These are phyloP conservation scores for Selene dorsalis DNA, from an alignment of 2,797 vertebrate genomes.

Conservation along the genomic window DNA sequence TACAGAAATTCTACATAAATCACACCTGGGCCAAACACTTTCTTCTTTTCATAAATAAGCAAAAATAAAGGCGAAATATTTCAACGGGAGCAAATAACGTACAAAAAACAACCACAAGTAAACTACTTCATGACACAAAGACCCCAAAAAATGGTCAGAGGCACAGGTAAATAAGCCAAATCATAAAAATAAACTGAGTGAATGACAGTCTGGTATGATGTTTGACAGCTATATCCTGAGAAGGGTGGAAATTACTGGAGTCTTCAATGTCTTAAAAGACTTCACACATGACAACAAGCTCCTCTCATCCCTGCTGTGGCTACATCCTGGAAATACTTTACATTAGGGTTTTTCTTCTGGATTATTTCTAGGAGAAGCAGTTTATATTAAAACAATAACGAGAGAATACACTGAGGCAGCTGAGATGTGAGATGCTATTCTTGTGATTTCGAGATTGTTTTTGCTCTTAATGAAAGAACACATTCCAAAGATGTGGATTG, in stretches of 20 bases:
- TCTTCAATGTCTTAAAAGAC: conserved; percentile 58
- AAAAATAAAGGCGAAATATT: neutral
- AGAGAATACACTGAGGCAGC: conserved; percentile 29
- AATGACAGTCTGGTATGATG: conserved; percentile 44
- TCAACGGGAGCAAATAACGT: neutral
- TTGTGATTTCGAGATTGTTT: neutral
- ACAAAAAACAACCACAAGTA: neutral
- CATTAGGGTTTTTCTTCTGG: conserved; percentile 50
- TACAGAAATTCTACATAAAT: neutral
- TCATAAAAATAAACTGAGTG: conserved; percentile 31
- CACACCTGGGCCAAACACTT: neutral
- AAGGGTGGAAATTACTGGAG: conserved; percentile 55
- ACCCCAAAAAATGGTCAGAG: conserved; percentile 27
- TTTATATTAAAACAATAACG: conserved; percentile 42
- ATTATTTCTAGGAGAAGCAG: conserved; percentile 39
- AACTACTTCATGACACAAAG: neutral
- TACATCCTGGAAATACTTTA: conserved; percentile 62
- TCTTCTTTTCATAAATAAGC: conserved; percentile 14
- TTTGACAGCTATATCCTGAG: conserved; percentile 69
- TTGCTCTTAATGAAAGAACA: conserved; percentile 5
- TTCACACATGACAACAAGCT: conserved; percentile 69
- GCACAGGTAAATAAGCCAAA: conserved; percentile 28
- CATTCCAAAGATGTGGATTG: conserved; percentile 30
- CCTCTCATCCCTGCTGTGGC: conserved; percentile 68
- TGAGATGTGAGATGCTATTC: conserved; percentile 14